Percentiles rank a stretch among this genome's conserved stretches.
These are phyloP conservation scores for Perizoma affinitatum DNA, from an alignment of 2,888 invertebrate species.

Conservation along the genomic window DNA sequence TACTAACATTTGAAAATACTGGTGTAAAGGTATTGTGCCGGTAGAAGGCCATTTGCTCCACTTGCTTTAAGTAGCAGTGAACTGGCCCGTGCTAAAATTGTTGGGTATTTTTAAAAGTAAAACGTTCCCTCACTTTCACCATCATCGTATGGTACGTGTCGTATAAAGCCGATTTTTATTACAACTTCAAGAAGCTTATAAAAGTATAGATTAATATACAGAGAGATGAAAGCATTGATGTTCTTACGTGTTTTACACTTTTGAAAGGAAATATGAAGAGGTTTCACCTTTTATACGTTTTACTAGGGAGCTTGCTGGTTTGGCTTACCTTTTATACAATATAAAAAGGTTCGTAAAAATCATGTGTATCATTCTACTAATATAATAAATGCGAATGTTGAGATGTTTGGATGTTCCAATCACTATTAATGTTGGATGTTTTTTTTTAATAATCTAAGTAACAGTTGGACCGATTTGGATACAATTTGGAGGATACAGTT, in stretches of 20 bases:
- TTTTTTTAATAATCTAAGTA: too few relatives aligned
- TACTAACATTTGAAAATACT: too few relatives aligned
- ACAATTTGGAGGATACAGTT: too few relatives aligned
- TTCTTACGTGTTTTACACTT: slow-evolving; percentile 39
- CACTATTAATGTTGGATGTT: too few relatives aligned
- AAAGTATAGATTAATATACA: slow-evolving; percentile 68
- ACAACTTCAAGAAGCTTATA: slow-evolving; percentile 68
- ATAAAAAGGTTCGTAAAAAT: not conserved
- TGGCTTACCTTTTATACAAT: not conserved
- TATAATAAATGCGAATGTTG: too few relatives aligned
- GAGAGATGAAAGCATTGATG: slow-evolving; percentile 58
- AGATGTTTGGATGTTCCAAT: too few relatives aligned
- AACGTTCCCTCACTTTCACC: slow-evolving; percentile 47
- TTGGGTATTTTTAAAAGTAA: not conserved
- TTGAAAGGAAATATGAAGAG: slow-evolving; percentile 40
- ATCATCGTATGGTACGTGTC: slow-evolving; percentile 64
- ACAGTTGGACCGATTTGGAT: too few relatives aligned
- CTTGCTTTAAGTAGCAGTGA: not conserved
- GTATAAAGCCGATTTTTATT: slow-evolving; percentile 79
- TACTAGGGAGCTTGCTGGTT: slow-evolving; percentile 9
- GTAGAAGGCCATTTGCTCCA: not conserved
- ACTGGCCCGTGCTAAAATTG: not conserved
- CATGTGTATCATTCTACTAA: too few relatives aligned
- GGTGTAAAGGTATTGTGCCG: too few relatives aligned
- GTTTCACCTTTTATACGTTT: slow-evolving; percentile 19